These are phyloP conservation scores for Pholis gunnellus DNA, from an alignment of 2,113 vertebrate genomes.

Conservation along the genomic window DNA sequence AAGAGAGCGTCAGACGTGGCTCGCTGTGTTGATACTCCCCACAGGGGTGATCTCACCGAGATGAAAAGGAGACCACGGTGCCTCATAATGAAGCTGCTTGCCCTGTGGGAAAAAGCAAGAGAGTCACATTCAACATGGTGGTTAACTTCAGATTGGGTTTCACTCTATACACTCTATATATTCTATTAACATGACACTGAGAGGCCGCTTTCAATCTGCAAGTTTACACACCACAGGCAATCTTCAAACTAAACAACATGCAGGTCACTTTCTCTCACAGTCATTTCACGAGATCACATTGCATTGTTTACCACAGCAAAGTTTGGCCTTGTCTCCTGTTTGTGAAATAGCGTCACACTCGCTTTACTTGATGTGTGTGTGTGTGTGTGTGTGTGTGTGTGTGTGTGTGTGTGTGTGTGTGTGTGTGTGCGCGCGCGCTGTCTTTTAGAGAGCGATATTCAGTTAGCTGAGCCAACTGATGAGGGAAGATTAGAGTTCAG, in stretches of 20 bases:
- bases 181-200: slow-evolving; percentile 63
- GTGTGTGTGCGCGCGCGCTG: slow-evolving; percentile 22
- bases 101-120: slow-evolving; percentile 72
- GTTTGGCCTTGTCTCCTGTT: slow-evolving; percentile 25
- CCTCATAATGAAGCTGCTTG: slow-evolving; percentile 78
- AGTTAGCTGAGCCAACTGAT: slow-evolving; percentile 69
- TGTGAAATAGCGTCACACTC: slow-evolving; percentile 13
- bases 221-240: slow-evolving; percentile 44
- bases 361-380: slow-evolving; percentile 19
- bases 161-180: slow-evolving; percentile 41
- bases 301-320: slow-evolving; percentile 43
- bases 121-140: slow-evolving; percentile 62
- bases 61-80: slow-evolving; percentile 69
- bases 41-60: slow-evolving; percentile 72
- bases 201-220: slow-evolving; percentile 35
- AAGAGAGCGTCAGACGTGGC: slow-evolving; percentile 73
- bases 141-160: slow-evolving; percentile 72
- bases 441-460: slow-evolving; percentile 62
- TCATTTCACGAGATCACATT: slow-evolving; percentile 16
- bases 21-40: slow-evolving; percentile 73
- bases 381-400: slow-evolving; percentile 27
- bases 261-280: slow-evolving; percentile 39
- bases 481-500: slow-evolving; percentile 66
- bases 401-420: slow-evolving; percentile 16
- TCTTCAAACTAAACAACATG: slow-evolving; percentile 31